Base-by-base conservation (phyloP, 2,113 vertebrate species). In the Gasterosteus nipponicus region DNA sequence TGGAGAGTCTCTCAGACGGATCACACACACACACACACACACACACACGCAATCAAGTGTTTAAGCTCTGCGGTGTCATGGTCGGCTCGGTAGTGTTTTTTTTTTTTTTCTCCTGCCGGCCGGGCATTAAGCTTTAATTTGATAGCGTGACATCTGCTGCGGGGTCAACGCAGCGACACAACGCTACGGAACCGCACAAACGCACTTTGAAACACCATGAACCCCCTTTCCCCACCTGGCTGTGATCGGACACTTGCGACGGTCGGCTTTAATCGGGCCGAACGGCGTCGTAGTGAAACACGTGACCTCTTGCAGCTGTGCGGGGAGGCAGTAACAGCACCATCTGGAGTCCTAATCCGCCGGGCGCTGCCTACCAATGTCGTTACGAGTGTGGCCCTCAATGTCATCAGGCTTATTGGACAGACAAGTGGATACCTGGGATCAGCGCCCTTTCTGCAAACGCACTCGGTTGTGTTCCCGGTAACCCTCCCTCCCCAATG, bases 291-390 rank as follows among this genome's bases (percentile, higher is more conserved):
- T 73, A 69, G 73, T 85, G 77, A 76, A 84, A 81, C 83, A 87
- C 80, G 82, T 90, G 90, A 90, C 87, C 91, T 89, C 78, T 74
- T 63, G 82, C 89, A 89, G 85, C 83, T 90, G 82, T 81, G 72
- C 78, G 89, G 81, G 56, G 74, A 67, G 68, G 67, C 82, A 73
- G 80, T 83, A 84, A 86, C 73, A 82, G 85, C 87, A 91, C 78
- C 89, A 93, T 89, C 87, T 91, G 88, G 87, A 87, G 83, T 80
- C 69, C 73, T 92, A 92, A 92, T 91, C 92, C 72, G 57, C 68
- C 80, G 59, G 86, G 69, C 81, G 67, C 76, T 85, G 85, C 78
- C 83, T 75, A 64, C 53, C 54, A 53, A 69, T 65, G 69, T 77
- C 75, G 86, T 89, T 84, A 85, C 62, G 2, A 75, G 76, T 69